Conservation (phyloP, 2,888 invertebrate genomes). For the Cephus pulcher region DNA sequence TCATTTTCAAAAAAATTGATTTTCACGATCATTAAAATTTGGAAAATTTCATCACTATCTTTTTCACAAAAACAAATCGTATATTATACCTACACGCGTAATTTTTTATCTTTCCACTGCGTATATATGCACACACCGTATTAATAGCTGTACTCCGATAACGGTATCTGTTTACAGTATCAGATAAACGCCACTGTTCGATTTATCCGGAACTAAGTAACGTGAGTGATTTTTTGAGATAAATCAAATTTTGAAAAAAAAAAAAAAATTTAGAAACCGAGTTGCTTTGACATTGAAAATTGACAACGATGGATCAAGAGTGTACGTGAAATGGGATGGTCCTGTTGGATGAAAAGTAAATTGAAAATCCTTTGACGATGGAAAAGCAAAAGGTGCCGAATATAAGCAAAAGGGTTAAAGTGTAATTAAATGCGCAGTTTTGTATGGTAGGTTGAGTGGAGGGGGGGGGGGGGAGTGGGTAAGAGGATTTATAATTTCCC, state of each 20-base stretch:
- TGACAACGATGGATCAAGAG: background rate
- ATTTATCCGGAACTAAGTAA: background rate
- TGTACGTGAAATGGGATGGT: background rate
- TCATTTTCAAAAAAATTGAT: too few species aligned
- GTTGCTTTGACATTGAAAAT: background rate
- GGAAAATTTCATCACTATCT: background rate
- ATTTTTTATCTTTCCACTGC: background rate
- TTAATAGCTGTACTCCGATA: background rate
- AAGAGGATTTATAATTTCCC: background rate
- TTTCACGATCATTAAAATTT: too few species aligned
- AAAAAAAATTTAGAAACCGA: too few species aligned
- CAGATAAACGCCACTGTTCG: background rate
- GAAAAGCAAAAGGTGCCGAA: background rate
- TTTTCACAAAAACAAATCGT: background rate
- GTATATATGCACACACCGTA: background rate
- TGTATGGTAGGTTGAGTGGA: background rate
- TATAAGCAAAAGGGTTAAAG: background rate
- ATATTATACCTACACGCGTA: background rate
- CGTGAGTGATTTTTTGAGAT: too few species aligned
- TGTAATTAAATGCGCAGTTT: background rate
- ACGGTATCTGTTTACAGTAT: background rate
- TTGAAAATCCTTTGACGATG: background rate
- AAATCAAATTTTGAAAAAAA: too few species aligned
- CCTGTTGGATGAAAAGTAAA: background rate
- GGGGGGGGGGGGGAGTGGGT: too few species aligned